Evolutionary conservation across 2,888 invertebrate genomes (phyloP), one percentile per base, ranked within the genome.

Genomic region (Vannuccia rotundouncinata): DNA sequence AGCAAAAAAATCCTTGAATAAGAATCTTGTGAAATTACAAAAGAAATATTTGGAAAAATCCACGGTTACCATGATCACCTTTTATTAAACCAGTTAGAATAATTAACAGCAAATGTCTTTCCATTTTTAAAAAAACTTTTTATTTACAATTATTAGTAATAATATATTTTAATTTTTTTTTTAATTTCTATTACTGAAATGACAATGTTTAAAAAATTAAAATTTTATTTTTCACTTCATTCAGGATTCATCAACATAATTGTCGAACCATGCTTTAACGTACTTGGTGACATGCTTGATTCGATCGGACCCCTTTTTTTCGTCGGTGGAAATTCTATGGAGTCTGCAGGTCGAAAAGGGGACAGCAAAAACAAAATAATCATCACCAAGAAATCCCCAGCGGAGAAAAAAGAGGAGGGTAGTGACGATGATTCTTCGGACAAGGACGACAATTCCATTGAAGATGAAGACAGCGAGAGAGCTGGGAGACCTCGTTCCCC

Each of bases 241-340:
- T 78, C 78, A 78, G 78, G 78, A 25, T 78, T 78, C 27, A 78
- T 78, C 73, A 78, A 78, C 29, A 59, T 78, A 10, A 78, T 78
- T 22, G 78, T 78, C 5, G 78, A 78, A 29, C 78, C 78, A 1
- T 78, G 78, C 31, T 78, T 78, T 78, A 25, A 78, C 10, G 59
- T 59, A 28, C 2, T 78, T 59, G 59, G 59, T 2, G 78, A 78
- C 66, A 59, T 78, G 66, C 60, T 78, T 25, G 66, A 78, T 29
- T 31, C 78, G 1, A 59, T 78, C 22, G 78, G 28, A 27, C 45
- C 60, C n/a, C 28, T 78, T 10, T 78, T 78, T 80, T 59, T 45
- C 1, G 25, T 45, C 27, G 45, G 45, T 22, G 77, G 31, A n/a
- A 2, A 1, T 1, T 17, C n/a, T 1, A 45, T 17, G 25, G 45